Percentiles rank a stretch among this genome's conserved stretches.
Conservation (phyloP, 2,113 vertebrate genomes). For the Cryptomyrus ogoouensis region DNA sequence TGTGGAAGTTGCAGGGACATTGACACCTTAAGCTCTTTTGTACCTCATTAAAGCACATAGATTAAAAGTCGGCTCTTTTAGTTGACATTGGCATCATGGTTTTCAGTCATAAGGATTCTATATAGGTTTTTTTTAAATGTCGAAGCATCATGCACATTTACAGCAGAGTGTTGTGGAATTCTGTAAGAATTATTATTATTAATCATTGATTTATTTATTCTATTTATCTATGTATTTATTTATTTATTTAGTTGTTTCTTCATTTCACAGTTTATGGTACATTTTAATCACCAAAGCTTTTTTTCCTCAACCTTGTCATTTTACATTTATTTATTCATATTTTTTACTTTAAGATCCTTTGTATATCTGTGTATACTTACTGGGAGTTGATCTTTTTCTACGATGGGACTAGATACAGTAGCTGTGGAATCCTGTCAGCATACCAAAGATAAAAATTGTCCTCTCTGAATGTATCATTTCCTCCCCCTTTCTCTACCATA, state of each 20-base stretch:
- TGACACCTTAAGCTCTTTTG: conserved; percentile 60
- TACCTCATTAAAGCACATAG: conserved; percentile 70
- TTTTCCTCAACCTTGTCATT: neutral
- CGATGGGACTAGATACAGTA: conserved; percentile 60
- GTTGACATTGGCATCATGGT: conserved; percentile 45
- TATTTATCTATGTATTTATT: conserved; percentile 44
- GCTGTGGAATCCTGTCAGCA: conserved; percentile 67
- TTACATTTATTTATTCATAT: neutral
- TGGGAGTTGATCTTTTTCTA: conserved; percentile 49
- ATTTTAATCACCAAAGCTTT: neutral
- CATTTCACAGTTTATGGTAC: neutral
- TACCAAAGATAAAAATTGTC: conserved; percentile 72
- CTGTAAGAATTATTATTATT: conserved; percentile 58
- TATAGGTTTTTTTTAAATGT: conserved; percentile 50
- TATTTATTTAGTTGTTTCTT: conserved; percentile 27
- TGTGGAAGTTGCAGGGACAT: conserved; percentile 60
- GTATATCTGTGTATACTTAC: conserved; percentile 60
- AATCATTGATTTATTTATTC: conserved; percentile 36
- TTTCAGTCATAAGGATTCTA: conserved; percentile 47
- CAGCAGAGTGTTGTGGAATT: conserved; percentile 55
- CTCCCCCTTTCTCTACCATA: conserved; percentile 34
- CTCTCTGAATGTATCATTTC: conserved; percentile 66
- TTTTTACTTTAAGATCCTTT: conserved; percentile 43
- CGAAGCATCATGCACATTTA: conserved; percentile 52
- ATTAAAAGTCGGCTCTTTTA: conserved; percentile 44